These are phyloP conservation scores for Eptatretus atami DNA, from an alignment of 2,797 vertebrate species.

Conservation along the genomic window DNA sequence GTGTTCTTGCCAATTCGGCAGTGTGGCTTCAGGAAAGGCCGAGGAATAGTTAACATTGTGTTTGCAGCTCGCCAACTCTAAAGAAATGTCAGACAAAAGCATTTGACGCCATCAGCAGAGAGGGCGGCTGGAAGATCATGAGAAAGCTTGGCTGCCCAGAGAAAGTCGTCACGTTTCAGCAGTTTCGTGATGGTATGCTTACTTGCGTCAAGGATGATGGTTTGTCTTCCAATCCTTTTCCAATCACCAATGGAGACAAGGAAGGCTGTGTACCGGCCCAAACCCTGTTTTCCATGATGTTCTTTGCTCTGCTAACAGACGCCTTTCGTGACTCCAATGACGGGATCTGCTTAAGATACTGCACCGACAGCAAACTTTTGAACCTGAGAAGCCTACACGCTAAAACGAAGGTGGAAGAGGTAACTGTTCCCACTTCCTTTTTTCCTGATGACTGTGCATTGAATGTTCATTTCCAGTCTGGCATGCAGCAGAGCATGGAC, in stretches of 20 bases:
- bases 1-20: not conserved
- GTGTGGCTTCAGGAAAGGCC: not conserved
- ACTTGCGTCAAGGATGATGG: not conserved
- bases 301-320: not conserved
- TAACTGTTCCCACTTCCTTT: too few species aligned
- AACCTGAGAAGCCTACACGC: not conserved
- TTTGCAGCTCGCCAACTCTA: not conserved
- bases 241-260: not conserved
- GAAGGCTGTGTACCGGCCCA: not conserved
- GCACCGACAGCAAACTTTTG: not conserved
- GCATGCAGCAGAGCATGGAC: not conserved
- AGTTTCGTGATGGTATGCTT: not conserved
- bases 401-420: not conserved
- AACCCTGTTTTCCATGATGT: not conserved
- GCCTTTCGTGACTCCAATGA: not conserved
- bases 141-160: not conserved
- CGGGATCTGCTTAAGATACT: constrained; percentile 1
- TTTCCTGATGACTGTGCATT: not conserved
- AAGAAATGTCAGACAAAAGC: not conserved
- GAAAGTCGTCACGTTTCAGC: not conserved
- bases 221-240: not conserved
- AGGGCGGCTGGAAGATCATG: not conserved
- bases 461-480: not conserved
- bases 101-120: not conserved
- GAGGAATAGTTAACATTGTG: not conserved